phyloP scores from a whole-genome alignment of 2,888 invertebrate species.

The Coleophora deauratella region DNA sequence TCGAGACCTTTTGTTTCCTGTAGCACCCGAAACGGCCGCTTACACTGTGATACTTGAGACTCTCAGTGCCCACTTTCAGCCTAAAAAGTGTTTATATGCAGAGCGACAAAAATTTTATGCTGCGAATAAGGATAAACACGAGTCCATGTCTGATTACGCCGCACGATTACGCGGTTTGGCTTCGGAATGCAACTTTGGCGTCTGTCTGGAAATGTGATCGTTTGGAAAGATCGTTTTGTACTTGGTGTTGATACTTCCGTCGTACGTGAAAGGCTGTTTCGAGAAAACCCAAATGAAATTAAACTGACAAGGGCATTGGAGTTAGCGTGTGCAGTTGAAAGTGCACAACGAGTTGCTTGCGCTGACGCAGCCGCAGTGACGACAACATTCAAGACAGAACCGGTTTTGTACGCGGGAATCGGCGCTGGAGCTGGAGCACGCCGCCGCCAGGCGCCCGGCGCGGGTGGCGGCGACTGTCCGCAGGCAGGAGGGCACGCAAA shows the following conservation, averaged over 20 bases:
- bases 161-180: no score
- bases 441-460: no score
- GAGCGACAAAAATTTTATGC: no score
- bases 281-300: neutral
- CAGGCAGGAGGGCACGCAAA: no score
- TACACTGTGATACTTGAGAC: neutral
- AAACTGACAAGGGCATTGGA: no score
- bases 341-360: neutral
- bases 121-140: no score
- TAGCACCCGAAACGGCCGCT: neutral
- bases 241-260: neutral
- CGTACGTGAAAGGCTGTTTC: slow-evolving; percentile 1
- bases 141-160: no score
- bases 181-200: no score
- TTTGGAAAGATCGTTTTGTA: neutral
- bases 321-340: neutral
- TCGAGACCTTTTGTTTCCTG: neutral
- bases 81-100: no score
- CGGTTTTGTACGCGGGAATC: no score
- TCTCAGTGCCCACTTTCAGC: neutral
- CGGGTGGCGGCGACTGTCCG: no score
- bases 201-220: neutral
- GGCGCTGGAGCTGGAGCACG: no score
- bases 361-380: neutral
- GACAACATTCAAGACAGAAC: neutral